Evolutionary conservation across 1,140 invertebrate species (phyloP).

Genomic region (Platyura marginata): DNA sequence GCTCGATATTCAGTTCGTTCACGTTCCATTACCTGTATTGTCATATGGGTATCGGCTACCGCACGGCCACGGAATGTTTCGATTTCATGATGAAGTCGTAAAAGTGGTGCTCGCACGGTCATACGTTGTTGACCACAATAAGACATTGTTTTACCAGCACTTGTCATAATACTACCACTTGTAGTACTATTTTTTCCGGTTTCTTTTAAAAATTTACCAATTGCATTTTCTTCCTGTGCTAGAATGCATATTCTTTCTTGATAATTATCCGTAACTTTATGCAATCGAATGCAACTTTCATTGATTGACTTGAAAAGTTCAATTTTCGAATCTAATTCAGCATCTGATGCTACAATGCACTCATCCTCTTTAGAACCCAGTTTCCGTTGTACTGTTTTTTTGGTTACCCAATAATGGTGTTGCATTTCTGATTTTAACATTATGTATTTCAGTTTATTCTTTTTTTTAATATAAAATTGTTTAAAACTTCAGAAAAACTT

Average conservation of each 20-base stretch:
- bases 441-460: too few relatives aligned
- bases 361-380: slow-evolving; percentile 97
- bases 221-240: slow-evolving; percentile 87
- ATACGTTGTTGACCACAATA: slow-evolving; percentile 91
- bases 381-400: slow-evolving; percentile 85
- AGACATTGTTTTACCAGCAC: slow-evolving; percentile 83
- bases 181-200: slow-evolving; percentile 69
- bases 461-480: too few relatives aligned
- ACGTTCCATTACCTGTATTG: slow-evolving; percentile 66
- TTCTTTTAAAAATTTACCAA: slow-evolving; percentile 90
- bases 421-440: slow-evolving; percentile 49
- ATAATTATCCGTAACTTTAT: slow-evolving; percentile 83
- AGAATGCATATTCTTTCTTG: slow-evolving; percentile 85
- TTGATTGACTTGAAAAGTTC: slow-evolving; percentile 93
- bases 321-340: slow-evolving; percentile 91
- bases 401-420: slow-evolving; percentile 96
- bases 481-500: too few relatives aligned
- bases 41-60: slow-evolving; percentile 80
- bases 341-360: slow-evolving; percentile 87
- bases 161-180: slow-evolving; percentile 84
- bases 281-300: slow-evolving; percentile 72
- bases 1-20: slow-evolving; percentile 91
- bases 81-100: slow-evolving; percentile 86
- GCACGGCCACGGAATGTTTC: slow-evolving; percentile 91
- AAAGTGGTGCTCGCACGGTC: slow-evolving; percentile 65